Evolutionary conservation across 2,888 invertebrate genomes (phyloP), one percentile per base, ranked within the genome.

Genomic region (Melieria crassipennis): DNA sequence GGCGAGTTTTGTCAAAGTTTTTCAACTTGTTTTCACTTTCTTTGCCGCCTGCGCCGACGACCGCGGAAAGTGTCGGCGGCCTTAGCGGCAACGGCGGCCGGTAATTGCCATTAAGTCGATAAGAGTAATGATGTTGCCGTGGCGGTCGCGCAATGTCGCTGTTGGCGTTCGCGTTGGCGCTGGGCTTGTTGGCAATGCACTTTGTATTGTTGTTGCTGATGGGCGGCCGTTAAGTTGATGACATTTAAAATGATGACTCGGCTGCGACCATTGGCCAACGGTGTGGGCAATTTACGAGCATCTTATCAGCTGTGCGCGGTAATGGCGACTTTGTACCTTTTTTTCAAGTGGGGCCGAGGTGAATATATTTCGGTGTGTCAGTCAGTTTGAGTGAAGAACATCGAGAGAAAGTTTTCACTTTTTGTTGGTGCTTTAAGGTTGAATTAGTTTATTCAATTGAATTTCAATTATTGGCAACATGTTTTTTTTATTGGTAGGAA

Each of bases 71-170:
- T 64, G 50, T 30, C 30, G 30, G 30, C 30, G 30, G 30, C 30
- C 30, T 30, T 30, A 30, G 30, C 30, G 3, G 30, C 30, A 30
- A 50, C 50, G 48, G n/a, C 62, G 61, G 50, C 68, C 68, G 61
- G 63, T 69, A 58, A 69, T 69, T 64, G 63, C 50, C 69, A 58
- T 69, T 69, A 64, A 58, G 58, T 64, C 64, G 30, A 64, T 69
- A 63, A 58, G 57, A 63, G 45, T 64, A 16, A 57, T 57, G 57
- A 11, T 11, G 30, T 30, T 30, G 30, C 30, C 30, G 30, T 30
- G 30, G 30, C 30, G 30, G 30, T 30, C 30, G 30, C 30, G 30
- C 30, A 30, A 30, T 30, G 30, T 30, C 30, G 30, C 30, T 30
- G 30, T 30, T 30, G 30, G 30, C 30, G 3, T 30, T 16, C 16